Conservation (phyloP, 2,113 vertebrate genomes). For the Ceyx cyanopectus region DNA sequence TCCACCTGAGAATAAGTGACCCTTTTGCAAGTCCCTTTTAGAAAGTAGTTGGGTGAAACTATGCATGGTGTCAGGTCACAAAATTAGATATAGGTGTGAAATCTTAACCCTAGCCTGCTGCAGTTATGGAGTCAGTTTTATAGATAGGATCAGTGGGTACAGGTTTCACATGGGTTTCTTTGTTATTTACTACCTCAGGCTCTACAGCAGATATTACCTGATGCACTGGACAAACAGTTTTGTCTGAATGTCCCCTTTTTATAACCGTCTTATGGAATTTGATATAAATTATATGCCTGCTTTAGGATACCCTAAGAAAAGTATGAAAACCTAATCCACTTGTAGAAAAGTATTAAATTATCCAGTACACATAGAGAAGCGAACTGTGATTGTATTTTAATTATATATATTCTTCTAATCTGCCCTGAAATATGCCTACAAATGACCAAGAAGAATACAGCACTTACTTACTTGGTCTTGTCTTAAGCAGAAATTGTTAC, state of each 20-base stretch:
- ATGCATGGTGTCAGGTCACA: neutral
- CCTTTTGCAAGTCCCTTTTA: neutral
- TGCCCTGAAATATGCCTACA: neutral
- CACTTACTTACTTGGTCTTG: neutral
- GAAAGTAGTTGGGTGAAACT: neutral
- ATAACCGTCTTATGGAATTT: neutral
- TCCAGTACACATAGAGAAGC: neutral
- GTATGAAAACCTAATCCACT: neutral
- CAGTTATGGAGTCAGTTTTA: neutral
- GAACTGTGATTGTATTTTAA: neutral
- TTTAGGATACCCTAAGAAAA: neutral
- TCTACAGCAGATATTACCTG: neutral
- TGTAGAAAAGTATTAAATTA: neutral
- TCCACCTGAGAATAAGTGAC: neutral
- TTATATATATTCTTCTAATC: fast-evolving
- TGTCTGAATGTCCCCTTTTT: neutral
- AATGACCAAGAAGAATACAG: neutral
- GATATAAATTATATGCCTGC: neutral
- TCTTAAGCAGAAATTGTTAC: neutral
- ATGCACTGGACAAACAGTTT: neutral
- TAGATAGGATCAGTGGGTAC: neutral
- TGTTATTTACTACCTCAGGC: neutral
- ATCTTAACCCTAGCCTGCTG: neutral
- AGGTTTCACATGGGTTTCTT: neutral
- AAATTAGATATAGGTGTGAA: neutral